Conservation (phyloP, 2,113 vertebrate species). For the Rhabdornis inornatus region DNA sequence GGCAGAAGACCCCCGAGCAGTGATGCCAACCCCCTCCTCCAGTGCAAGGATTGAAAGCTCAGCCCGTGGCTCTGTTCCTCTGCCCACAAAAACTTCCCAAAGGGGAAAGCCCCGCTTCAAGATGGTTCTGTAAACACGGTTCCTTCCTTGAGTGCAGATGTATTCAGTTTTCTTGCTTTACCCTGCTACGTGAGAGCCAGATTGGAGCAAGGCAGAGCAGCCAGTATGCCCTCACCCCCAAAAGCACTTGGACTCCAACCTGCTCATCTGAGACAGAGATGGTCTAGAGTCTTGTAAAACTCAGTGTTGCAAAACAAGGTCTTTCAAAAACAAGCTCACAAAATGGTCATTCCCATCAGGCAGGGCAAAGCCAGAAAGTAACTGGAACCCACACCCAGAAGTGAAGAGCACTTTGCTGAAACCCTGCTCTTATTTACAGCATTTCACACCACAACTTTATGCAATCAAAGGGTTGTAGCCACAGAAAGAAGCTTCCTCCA, state of each 20-base stretch:
- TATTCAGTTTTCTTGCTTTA: neutral
- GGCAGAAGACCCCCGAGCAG: neutral
- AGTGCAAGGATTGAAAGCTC: neutral
- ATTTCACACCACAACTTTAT: neutral
- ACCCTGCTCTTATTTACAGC: constrained; percentile 1
- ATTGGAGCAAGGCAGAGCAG: neutral
- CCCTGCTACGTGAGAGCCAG: neutral
- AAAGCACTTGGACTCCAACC: neutral
- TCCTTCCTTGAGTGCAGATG: neutral
- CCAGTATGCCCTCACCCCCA: accelerated
- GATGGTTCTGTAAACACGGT: neutral
- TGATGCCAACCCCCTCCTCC: neutral
- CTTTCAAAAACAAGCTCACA: constrained; percentile 8
- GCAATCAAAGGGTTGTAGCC: constrained; percentile 19
- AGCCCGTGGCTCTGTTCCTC: neutral
- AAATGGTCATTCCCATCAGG: neutral
- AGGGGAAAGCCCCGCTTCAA: neutral
- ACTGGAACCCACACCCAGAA: constrained; percentile 41
- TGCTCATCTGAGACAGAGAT: neutral
- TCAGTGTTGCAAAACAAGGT: neutral
- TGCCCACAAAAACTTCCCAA: neutral
- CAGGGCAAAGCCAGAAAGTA: neutral
- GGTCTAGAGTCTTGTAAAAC: neutral
- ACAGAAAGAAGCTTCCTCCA: neutral
- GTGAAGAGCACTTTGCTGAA: neutral